These are phyloP conservation scores for Orthonychiurus folsomi DNA, from an alignment of 2,888 invertebrate genomes.

Conservation along the genomic window DNA sequence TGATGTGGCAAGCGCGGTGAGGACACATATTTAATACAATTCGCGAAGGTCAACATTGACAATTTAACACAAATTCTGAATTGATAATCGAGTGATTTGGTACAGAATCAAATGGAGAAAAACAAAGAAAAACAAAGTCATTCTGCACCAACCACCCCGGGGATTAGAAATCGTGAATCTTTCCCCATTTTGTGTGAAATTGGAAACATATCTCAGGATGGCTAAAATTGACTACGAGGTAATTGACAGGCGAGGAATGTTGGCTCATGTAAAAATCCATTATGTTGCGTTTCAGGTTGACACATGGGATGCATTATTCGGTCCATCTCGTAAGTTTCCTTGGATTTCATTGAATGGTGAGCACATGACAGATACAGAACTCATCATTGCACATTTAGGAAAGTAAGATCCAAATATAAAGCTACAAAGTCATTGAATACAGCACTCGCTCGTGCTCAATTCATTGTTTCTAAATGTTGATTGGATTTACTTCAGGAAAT, in stretches of 20 bases:
- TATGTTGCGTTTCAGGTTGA: too few relatives aligned
- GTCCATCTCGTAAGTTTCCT: slow-evolving; percentile 30
- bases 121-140: background rate
- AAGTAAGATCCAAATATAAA: too few relatives aligned
- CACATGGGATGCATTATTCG: slow-evolving; percentile 7
- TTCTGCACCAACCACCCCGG: background rate
- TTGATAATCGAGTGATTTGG: too few relatives aligned
- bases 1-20: background rate
- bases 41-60: background rate
- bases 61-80: background rate
- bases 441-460: too few relatives aligned
- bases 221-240: background rate
- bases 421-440: too few relatives aligned
- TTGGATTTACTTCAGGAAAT: slow-evolving; percentile 32
- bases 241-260: too few relatives aligned
- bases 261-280: background rate
- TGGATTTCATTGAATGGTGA: slow-evolving; percentile 36
- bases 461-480: too few relatives aligned
- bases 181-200: background rate
- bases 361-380: slow-evolving; percentile 29
- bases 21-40: background rate
- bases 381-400: slow-evolving; percentile 25
- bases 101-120: background rate
- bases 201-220: background rate
- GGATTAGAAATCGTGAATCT: background rate